A percentile compares a stretch with the other conserved stretches of the same genome.
These are phyloP conservation scores for Nothura maculosa DNA, from an alignment of 2,797 vertebrate species.

Conservation along the genomic window DNA sequence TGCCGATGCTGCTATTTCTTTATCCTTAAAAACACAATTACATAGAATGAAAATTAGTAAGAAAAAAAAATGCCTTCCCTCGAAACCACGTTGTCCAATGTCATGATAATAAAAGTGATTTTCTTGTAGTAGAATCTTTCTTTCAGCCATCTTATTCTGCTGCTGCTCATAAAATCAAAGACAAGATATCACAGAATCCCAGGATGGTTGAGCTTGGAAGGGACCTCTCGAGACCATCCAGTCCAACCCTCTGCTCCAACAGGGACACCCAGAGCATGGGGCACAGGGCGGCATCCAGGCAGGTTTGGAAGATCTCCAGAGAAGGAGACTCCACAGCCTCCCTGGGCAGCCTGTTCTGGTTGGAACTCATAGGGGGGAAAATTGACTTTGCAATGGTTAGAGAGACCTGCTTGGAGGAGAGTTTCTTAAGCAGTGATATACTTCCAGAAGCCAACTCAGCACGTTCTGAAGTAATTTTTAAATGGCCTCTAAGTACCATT, in stretches of 20 bases:
- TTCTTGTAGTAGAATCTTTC: neutral
- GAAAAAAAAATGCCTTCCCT: neutral
- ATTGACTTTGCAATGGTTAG: neutral
- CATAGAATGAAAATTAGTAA: neutral
- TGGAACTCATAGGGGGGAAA: neutral
- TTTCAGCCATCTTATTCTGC: neutral
- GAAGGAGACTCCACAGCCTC: no score
- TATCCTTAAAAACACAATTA: neutral
- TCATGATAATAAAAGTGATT: neutral
- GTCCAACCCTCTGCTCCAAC: no score
- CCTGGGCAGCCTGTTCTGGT: neutral
- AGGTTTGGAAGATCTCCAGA: no score
- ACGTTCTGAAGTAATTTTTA: neutral
- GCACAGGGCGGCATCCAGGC: no score
- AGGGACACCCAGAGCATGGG: no score
- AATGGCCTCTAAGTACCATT: neutral
- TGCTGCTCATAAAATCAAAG: neutral
- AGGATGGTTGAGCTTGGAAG: no score
- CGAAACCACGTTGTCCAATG: neutral
- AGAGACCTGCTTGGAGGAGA: neutral
- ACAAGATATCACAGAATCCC: neutral
- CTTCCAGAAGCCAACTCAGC: neutral
- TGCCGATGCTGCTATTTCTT: neutral
- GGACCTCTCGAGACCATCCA: no score
- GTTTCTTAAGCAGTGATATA: neutral